Evolutionary conservation across 2,113 vertebrate genomes (phyloP).

Genomic region (Malurus alboscapulatus): DNA sequence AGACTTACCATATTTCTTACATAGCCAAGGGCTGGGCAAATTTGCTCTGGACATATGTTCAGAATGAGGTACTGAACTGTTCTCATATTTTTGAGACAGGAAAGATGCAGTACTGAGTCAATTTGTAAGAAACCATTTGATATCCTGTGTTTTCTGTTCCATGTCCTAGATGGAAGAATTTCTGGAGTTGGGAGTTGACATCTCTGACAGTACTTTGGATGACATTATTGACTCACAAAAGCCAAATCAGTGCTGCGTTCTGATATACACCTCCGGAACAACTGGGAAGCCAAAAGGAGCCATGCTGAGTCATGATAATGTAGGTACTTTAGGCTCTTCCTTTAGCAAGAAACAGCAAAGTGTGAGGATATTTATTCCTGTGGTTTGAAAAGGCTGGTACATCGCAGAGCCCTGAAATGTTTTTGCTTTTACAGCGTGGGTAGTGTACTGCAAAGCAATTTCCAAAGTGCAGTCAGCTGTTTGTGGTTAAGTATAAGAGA

Average conservation of each 20-base stretch:
- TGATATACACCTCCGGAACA: conserved; percentile 89
- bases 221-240: conserved; percentile 75
- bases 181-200: conserved; percentile 76
- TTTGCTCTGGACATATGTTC: background rate
- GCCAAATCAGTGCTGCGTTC: conserved; percentile 83
- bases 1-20: background rate
- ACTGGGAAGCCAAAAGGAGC: conserved; percentile 88
- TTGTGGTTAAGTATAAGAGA: background rate
- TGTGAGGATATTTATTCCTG: background rate
- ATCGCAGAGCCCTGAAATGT: background rate
- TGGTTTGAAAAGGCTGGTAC: background rate
- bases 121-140: background rate
- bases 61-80: background rate
- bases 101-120: background rate
- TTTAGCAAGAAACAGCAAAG: background rate
- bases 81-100: background rate
- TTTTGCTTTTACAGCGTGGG: background rate
- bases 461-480: background rate
- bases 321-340: conserved; percentile 45
- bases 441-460: background rate
- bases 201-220: conserved; percentile 78
- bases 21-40: background rate
- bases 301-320: conserved; percentile 92
- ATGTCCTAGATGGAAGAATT: conserved; percentile 84
- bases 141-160: background rate